A percentile compares a stretch with the other conserved stretches of the same genome.
Evolutionary conservation across 2,113 vertebrate species (phyloP).

Genomic region (Myrmophylax atrothorax): DNA sequence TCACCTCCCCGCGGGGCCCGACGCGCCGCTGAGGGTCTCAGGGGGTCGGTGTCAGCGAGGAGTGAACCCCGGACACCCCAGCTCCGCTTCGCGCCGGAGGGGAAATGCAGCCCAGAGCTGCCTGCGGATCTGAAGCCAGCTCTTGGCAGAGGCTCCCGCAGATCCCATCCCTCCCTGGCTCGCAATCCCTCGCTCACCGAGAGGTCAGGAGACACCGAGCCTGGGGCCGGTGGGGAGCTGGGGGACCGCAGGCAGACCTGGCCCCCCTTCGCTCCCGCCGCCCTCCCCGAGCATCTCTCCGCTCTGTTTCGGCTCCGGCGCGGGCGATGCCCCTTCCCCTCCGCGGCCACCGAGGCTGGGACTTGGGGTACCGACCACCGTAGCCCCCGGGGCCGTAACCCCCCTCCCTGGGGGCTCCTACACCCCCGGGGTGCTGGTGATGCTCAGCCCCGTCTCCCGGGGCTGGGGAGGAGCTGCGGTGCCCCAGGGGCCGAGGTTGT

Average conservation of each 20-base stretch:
- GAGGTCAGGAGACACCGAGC: constrained; percentile 27
- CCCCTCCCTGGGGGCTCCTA: background rate
- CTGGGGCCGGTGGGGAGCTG: background rate
- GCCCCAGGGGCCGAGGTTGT: background rate
- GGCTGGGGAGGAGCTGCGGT: background rate
- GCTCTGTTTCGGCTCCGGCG: background rate
- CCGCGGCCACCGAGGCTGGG: background rate
- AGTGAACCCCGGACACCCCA: constrained; percentile 35
- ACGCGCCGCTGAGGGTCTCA: background rate
- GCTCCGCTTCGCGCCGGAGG: constrained; percentile 41
- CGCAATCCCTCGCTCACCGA: constrained; percentile 9
- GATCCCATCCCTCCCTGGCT: constrained; percentile 57
- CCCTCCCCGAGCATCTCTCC: background rate
- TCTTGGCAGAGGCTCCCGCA: constrained; percentile 56
- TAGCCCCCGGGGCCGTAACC: background rate
- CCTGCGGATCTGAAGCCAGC: constrained; percentile 53
- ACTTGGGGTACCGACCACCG: background rate
- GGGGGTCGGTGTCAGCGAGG: background rate
- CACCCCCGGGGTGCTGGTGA: background rate
- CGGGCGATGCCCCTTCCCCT: background rate
- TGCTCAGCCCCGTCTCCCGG: background rate
- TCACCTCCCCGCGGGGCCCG: constrained; percentile 34
- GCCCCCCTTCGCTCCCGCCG: background rate
- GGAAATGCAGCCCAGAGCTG: constrained; percentile 53
- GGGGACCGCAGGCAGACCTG: background rate